Evolutionary conservation across 2,797 vertebrate genomes (phyloP).

Genomic region (Crocidura indochinensis): DNA sequence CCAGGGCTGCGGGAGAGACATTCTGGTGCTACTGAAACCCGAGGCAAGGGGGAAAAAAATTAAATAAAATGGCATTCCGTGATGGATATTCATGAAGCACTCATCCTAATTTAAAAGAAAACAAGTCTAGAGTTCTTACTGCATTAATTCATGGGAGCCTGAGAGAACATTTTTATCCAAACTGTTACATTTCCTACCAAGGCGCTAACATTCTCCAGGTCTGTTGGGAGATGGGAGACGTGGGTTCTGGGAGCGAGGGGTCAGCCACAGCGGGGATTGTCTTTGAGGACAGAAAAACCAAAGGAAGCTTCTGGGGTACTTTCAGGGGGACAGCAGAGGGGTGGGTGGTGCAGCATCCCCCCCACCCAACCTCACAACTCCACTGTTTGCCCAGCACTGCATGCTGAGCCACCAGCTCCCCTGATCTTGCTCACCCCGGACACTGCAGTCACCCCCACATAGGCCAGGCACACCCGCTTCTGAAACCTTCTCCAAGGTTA

Average conservation of each 20-base stretch:
- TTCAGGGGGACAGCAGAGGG: neutral
- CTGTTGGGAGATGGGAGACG: slow-evolving; percentile 80
- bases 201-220: slow-evolving; percentile 84
- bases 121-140: slow-evolving; percentile 87
- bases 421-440: too few species aligned
- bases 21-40: slow-evolving; percentile 79
- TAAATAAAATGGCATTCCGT: slow-evolving; percentile 85
- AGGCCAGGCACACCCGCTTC: too few species aligned
- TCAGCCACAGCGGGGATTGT: slow-evolving; percentile 52
- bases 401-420: neutral
- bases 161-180: slow-evolving; percentile 87
- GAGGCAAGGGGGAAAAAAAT: slow-evolving; percentile 63
- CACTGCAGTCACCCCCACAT: too few species aligned
- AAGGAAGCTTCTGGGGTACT: slow-evolving; percentile 58
- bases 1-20: slow-evolving; percentile 72
- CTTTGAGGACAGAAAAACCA: slow-evolving; percentile 66
- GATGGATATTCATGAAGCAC: slow-evolving; percentile 88
- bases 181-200: slow-evolving; percentile 85
- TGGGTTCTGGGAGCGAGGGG: slow-evolving; percentile 58
- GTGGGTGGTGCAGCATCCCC: too few species aligned
- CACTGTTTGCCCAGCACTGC: neutral
- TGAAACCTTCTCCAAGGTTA: too few species aligned
- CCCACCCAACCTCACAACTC: too few species aligned
- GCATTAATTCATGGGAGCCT: slow-evolving; percentile 87
- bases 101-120: slow-evolving; percentile 87